These are phyloP conservation scores for Myiagra hebetior DNA, from an alignment of 2,113 vertebrate species.

Conservation along the genomic window DNA sequence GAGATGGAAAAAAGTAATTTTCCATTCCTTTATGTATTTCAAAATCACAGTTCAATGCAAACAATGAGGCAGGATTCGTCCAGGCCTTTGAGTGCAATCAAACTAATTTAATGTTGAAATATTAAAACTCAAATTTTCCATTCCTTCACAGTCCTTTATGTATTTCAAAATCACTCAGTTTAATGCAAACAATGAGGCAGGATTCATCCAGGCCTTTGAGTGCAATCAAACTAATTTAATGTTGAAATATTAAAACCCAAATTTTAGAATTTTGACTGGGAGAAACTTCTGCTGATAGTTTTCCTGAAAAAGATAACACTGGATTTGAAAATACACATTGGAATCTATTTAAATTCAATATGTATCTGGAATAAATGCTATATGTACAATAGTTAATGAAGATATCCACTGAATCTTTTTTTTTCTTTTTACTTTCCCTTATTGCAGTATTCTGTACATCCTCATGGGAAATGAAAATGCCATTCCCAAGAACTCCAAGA, in stretches of 20 bases:
- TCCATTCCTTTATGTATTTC: background rate
- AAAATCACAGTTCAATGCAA: background rate
- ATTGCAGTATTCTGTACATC: background rate
- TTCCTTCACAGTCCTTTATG: background rate
- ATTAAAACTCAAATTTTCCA: background rate
- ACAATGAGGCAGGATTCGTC: background rate
- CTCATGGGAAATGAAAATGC: background rate
- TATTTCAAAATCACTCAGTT: background rate
- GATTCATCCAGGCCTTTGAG: background rate
- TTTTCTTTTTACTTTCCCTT: background rate
- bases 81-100: background rate
- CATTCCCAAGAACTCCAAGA: background rate
- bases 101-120: background rate
- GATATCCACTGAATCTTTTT: background rate
- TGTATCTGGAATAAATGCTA: background rate
- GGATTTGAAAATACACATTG: background rate
- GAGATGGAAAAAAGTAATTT: background rate
- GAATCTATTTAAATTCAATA: background rate
- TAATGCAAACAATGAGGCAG: background rate
- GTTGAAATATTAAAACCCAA: background rate
- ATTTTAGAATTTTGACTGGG: background rate
- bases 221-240: background rate
- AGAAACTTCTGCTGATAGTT: background rate
- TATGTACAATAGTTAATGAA: background rate
- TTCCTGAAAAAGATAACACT: background rate